Percentiles rank a stretch among this genome's conserved stretches.
phyloP scores from a whole-genome alignment of 2,888 invertebrate genomes.

The Nysson spinosus region DNA sequence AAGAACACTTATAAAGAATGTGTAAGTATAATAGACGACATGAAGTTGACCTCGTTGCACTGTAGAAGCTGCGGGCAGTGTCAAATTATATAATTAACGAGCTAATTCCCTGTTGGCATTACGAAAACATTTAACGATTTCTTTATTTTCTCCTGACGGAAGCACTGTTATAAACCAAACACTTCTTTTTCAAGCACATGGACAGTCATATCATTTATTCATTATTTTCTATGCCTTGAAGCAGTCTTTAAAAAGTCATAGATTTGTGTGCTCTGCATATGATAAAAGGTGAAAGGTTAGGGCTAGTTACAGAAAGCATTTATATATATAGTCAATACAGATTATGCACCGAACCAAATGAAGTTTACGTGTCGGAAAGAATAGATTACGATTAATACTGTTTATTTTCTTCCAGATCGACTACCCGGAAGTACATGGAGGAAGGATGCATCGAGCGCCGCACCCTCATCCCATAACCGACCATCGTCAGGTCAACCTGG shows the following conservation, averaged over 20 bases:
- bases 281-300: conserved; percentile 31
- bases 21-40: not conserved
- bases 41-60: conserved; percentile 10
- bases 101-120: not conserved
- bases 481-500: conserved; percentile 78
- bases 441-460: conserved; percentile 78
- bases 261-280: not conserved
- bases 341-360: too few species aligned
- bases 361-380: too few species aligned
- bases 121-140: not conserved
- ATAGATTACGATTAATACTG: conserved; percentile 7
- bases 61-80: conserved; percentile 1
- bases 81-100: conserved; percentile 8
- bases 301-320: not conserved
- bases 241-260: conserved; percentile 1
- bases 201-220: too few species aligned
- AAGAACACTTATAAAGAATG: not conserved
- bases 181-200: not conserved
- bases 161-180: too few species aligned
- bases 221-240: not conserved
- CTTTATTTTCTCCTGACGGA: not conserved
- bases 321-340: too few species aligned
- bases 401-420: conserved; percentile 81
- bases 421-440: conserved; percentile 81
- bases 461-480: conserved; percentile 75